Evolutionary conservation across 2,113 vertebrate species (phyloP).

Genomic region (Mesitornis unicolor): DNA sequence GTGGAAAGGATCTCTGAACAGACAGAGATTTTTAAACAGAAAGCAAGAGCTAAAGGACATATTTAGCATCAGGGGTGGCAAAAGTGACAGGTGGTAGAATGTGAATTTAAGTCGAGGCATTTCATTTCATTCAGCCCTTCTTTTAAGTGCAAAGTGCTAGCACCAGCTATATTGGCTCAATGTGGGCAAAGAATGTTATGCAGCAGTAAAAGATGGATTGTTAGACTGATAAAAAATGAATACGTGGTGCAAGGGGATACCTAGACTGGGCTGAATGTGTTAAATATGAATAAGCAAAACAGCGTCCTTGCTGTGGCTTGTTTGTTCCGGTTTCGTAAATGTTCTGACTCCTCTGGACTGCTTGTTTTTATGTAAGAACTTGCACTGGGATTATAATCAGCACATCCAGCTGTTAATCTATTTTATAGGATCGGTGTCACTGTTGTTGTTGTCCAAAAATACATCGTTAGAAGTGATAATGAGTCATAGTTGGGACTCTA

Average conservation of each 20-base stretch:
- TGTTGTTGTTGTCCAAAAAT: background rate
- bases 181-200: background rate
- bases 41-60: background rate
- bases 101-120: background rate
- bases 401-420: background rate
- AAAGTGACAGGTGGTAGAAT: background rate
- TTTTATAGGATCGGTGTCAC: background rate
- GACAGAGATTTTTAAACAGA: too few species aligned
- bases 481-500: background rate
- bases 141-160: background rate
- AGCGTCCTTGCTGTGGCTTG: background rate
- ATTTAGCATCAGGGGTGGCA: background rate
- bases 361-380: background rate
- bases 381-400: background rate
- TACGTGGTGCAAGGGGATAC: background rate
- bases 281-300: background rate
- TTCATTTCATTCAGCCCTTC: background rate
- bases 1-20: background rate
- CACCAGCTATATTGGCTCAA: background rate
- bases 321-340: background rate
- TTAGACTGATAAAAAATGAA: background rate
- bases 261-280: background rate
- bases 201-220: background rate
- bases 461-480: background rate
- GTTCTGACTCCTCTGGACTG: background rate